Percentiles rank a stretch among this genome's conserved stretches.
These are phyloP conservation scores for Lophius piscatorius DNA, from an alignment of 2,113 vertebrate species.

Conservation along the genomic window DNA sequence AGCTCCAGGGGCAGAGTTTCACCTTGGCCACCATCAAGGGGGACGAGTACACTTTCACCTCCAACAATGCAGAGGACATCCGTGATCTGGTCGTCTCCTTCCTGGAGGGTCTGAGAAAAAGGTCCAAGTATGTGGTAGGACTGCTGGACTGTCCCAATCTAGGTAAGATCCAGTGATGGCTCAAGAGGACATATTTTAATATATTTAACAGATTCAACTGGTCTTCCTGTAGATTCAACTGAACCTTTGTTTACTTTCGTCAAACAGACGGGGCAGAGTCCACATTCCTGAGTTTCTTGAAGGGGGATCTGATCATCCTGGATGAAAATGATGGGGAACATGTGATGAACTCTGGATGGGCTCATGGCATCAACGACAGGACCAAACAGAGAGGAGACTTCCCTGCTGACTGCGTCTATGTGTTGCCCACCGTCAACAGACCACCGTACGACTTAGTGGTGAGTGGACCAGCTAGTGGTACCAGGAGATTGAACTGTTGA, in stretches of 20 bases:
- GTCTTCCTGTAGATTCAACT: too few relatives aligned
- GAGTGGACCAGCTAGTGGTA: slow-evolving; percentile 30
- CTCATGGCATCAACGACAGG: slow-evolving; percentile 90
- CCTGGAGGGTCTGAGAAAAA: slow-evolving; percentile 92
- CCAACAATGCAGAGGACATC: slow-evolving; percentile 96
- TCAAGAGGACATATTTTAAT: not conserved
- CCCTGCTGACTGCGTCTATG: slow-evolving; percentile 91
- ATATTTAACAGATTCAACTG: too few relatives aligned
- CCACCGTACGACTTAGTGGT: slow-evolving; percentile 93
- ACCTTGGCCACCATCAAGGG: slow-evolving; percentile 95
- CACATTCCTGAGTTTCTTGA: slow-evolving; percentile 91
- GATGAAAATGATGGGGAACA: slow-evolving; percentile 93
- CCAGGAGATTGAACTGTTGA: too few relatives aligned
- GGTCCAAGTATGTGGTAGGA: slow-evolving; percentile 94
- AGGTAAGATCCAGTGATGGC: slow-evolving; percentile 74
- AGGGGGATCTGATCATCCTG: slow-evolving; percentile 93
- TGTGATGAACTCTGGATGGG: slow-evolving; percentile 95
- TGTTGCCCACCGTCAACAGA: slow-evolving; percentile 90
- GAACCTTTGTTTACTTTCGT: not conserved
- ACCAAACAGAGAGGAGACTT: slow-evolving; percentile 94
- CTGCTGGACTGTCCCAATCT: slow-evolving; percentile 93
- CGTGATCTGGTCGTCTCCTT: slow-evolving; percentile 94
- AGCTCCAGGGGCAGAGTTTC: slow-evolving; percentile 93
- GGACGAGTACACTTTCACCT: slow-evolving; percentile 98
- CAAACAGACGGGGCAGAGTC: slow-evolving; percentile 84